Evolutionary conservation across 2,888 invertebrate species (phyloP).

Genomic region (Phlogophora meticulosa): DNA sequence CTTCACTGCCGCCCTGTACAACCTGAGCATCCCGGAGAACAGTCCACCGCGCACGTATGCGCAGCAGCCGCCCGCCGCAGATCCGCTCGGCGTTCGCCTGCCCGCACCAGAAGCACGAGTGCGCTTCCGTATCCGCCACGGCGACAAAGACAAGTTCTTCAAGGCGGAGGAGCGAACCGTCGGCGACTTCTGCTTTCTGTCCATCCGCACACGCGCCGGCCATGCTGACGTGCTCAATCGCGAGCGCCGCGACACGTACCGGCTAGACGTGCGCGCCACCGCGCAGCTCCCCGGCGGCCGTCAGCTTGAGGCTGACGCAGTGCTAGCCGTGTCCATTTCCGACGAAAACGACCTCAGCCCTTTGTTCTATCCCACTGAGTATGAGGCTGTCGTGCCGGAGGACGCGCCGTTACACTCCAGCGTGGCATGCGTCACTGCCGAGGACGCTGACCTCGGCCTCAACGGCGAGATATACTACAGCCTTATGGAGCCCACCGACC

Average conservation of each 20-base stretch:
- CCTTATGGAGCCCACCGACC: slow-evolving; percentile 95
- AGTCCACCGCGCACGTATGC: slow-evolving; percentile 97
- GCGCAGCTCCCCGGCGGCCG: slow-evolving; percentile 91
- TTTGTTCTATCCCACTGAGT: slow-evolving; percentile 97
- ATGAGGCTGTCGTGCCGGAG: slow-evolving; percentile 96
- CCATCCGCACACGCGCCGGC: slow-evolving; percentile 96
- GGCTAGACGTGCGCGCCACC: slow-evolving; percentile 93
- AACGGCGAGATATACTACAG: slow-evolving; percentile 99
- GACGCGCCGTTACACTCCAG: slow-evolving; percentile 96
- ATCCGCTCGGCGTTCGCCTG: slow-evolving; percentile 94
- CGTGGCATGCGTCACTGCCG: slow-evolving; percentile 95
- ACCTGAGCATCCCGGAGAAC: slow-evolving; percentile 98
- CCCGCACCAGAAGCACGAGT: slow-evolving; percentile 88
- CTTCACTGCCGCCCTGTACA: slow-evolving; percentile 95
- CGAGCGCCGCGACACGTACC: slow-evolving; percentile 96
- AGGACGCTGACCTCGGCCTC: slow-evolving; percentile 98
- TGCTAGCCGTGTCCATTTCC: slow-evolving; percentile 93
- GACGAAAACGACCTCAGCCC: slow-evolving; percentile 98
- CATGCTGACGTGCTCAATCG: slow-evolving; percentile 97
- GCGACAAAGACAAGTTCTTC: slow-evolving; percentile 97
- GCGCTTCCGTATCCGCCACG: slow-evolving; percentile 96
- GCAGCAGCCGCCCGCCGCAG: slow-evolving; percentile 93
- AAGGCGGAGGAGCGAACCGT: slow-evolving; percentile 97
- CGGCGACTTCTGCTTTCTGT: slow-evolving; percentile 98
- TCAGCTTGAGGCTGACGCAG: slow-evolving; percentile 93